Evolutionary conservation across 1,140 invertebrate species (phyloP).

Genomic region (Hyposmocoma kahamanoa): DNA sequence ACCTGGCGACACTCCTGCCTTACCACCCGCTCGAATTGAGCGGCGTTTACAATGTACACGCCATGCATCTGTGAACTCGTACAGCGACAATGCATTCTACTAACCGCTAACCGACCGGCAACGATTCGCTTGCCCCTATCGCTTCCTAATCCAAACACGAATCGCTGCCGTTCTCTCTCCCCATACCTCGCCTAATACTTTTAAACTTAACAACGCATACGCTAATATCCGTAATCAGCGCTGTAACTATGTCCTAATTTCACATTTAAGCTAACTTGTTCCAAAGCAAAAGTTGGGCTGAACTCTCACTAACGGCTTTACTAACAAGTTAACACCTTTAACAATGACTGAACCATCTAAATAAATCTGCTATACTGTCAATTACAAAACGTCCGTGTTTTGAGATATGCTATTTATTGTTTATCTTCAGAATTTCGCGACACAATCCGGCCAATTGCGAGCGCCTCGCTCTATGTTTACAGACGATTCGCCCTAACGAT

Average conservation of each 20-base stretch:
- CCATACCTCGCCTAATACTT: not conserved
- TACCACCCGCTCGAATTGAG: constrained; percentile 78
- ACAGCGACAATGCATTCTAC: constrained; percentile 68
- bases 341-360: constrained; percentile 71
- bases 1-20: constrained; percentile 76
- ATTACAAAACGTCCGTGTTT: constrained; percentile 70
- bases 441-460: constrained; percentile 58
- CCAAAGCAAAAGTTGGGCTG: constrained; percentile 54
- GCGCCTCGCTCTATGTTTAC: constrained; percentile 55
- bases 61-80: constrained; percentile 87
- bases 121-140: constrained; percentile 35
- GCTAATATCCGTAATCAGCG: constrained; percentile 42
- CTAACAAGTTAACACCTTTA: constrained; percentile 67
- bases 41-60: constrained; percentile 81
- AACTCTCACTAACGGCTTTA: constrained; percentile 66
- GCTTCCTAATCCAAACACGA: not conserved
- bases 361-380: constrained; percentile 65
- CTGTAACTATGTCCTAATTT: constrained; percentile 55
- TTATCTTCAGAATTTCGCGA: constrained; percentile 54
- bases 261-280: constrained; percentile 49
- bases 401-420: constrained; percentile 65
- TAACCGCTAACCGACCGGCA: constrained; percentile 55
- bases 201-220: constrained; percentile 36
- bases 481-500: constrained; percentile 64
- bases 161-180: constrained; percentile 5